phyloP scores from a whole-genome alignment of 1,140 invertebrate genomes.

The Nephila pilipes region DNA sequence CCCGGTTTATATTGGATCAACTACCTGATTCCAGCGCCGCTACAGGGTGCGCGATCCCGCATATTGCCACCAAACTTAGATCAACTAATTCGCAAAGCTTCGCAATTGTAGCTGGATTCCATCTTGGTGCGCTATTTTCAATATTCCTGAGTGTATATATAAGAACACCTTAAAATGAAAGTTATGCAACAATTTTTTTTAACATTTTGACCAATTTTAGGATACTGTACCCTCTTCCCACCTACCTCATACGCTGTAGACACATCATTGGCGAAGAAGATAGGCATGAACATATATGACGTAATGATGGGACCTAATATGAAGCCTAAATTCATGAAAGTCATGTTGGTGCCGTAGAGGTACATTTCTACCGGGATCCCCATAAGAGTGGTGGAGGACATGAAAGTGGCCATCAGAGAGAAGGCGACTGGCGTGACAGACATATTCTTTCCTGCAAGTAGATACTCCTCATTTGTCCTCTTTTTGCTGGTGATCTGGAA shows the following conservation, averaged over 20 bases:
- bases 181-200: too few species aligned
- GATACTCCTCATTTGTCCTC: constrained; percentile 86
- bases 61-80: too few species aligned
- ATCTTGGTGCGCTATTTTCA: too few species aligned
- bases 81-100: too few species aligned
- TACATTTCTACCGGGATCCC: constrained; percentile 81
- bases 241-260: constrained; percentile 93
- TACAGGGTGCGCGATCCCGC: too few species aligned
- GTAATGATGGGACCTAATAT: constrained; percentile 89
- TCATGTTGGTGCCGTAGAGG: constrained; percentile 80
- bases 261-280: constrained; percentile 92
- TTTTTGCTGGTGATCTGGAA: constrained; percentile 87
- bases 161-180: too few species aligned
- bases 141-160: too few species aligned
- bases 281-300: constrained; percentile 91
- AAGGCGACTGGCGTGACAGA: constrained; percentile 89
- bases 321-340: constrained; percentile 24
- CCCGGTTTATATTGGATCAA: too few species aligned
- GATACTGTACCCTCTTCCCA: too few species aligned
- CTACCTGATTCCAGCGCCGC: too few species aligned
- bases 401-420: constrained; percentile 87
- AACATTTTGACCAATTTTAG: too few species aligned
- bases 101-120: too few species aligned
- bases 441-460: constrained; percentile 93
- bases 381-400: constrained; percentile 82